Conservation (phyloP, 2,888 invertebrate species). For the Zygogramma bicolorata region DNA sequence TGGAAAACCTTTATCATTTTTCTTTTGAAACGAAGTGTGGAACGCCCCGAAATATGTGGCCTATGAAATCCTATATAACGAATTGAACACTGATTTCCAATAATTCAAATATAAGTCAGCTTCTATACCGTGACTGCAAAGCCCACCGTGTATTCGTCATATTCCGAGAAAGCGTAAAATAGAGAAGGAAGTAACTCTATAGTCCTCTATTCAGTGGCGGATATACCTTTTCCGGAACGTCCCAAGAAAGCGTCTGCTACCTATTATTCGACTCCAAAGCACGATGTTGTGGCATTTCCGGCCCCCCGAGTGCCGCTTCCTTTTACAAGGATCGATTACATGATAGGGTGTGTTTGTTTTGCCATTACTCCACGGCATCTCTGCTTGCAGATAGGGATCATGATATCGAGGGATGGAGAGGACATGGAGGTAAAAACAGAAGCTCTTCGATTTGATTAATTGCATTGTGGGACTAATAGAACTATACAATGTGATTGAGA, state of each 20-base stretch:
- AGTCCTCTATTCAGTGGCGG: neutral
- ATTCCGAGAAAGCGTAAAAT: neutral
- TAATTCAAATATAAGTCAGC: too few species aligned
- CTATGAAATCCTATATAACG: too few species aligned
- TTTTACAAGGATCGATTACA: constrained; percentile 61
- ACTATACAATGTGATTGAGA: neutral
- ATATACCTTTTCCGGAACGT: neutral
- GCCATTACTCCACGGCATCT: constrained; percentile 61
- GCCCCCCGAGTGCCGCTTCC: constrained; percentile 54
- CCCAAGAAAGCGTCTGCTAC: neutral
- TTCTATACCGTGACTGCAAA: too few species aligned
- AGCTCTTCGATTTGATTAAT: neutral
- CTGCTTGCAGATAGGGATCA: constrained; percentile 27
- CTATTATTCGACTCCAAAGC: constrained; percentile 45
- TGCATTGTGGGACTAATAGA: neutral
- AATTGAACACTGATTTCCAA: too few species aligned
- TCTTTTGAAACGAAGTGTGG: too few species aligned
- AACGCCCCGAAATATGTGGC: too few species aligned
- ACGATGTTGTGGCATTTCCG: constrained; percentile 58
- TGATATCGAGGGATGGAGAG: neutral
- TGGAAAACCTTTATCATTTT: too few species aligned
- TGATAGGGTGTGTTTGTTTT: constrained; percentile 61
- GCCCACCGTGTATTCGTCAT: neutral
- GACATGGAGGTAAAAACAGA: neutral
- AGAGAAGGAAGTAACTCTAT: neutral